Evolutionary conservation across 2,888 invertebrate species (phyloP).

Genomic region (Halocaridina rubra): DNA sequence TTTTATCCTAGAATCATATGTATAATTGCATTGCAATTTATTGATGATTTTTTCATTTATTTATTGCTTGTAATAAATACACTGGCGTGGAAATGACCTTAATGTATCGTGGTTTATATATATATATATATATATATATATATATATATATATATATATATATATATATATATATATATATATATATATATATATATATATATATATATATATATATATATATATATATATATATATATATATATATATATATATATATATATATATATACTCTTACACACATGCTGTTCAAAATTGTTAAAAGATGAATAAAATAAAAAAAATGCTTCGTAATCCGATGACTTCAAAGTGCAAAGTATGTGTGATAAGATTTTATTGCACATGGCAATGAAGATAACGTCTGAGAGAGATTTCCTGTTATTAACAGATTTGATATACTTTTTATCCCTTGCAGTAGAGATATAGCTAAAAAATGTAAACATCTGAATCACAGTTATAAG

Average conservation of each 20-base stretch:
- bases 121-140: constrained; percentile 6
- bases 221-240: constrained; percentile 18
- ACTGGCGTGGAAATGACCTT: not conserved
- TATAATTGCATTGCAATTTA: not conserved
- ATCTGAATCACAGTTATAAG: too few relatives aligned
- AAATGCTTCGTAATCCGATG: not conserved
- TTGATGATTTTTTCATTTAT: not conserved
- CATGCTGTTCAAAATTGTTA: not conserved
- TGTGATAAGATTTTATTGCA: not conserved
- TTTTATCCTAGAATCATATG: too few relatives aligned
- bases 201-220: constrained; percentile 13
- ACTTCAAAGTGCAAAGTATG: not conserved
- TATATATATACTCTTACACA: not conserved
- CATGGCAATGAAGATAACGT: not conserved
- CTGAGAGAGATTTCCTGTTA: not conserved
- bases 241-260: constrained; percentile 10
- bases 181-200: constrained; percentile 3
- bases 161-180: not conserved
- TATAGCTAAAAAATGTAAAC: too few relatives aligned
- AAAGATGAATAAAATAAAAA: not conserved
- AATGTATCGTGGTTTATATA: not conserved
- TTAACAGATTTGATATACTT: not conserved
- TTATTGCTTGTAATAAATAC: not conserved
- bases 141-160: constrained; percentile 15
- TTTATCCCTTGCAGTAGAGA: too few relatives aligned